Conservation (phyloP, 2,888 invertebrate genomes). For the Drosophila tanythrix region DNA sequence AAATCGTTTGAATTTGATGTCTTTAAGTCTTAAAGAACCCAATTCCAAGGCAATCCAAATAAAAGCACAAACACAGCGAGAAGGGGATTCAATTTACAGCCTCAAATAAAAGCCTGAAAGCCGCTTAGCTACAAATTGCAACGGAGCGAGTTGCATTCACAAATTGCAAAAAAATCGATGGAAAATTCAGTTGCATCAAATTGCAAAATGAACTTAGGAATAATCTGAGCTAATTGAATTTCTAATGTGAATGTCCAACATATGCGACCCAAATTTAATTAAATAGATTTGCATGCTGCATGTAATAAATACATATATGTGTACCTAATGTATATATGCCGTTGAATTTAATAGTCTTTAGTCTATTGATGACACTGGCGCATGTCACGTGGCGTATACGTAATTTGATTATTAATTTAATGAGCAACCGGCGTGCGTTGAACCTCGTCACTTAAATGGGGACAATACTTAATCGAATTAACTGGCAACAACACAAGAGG, state of each 20-base stretch:
- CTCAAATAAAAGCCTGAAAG: neutral
- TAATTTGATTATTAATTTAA: conserved; percentile 81
- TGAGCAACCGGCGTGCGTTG: conserved; percentile 48
- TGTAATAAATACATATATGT: conserved; percentile 24
- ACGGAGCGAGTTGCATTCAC: neutral
- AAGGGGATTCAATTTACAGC: neutral
- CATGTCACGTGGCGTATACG: conserved; percentile 74
- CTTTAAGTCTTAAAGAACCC: neutral
- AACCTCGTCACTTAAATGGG: conserved; percentile 65
- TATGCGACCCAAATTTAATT: conserved; percentile 62
- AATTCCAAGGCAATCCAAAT: neutral
- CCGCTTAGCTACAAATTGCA: neutral
- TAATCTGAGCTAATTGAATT: conserved; percentile 52
- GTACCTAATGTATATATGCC: conserved; percentile 6
- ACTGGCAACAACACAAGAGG: conserved; percentile 19
- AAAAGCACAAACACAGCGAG: neutral
- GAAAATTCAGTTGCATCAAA: conserved; percentile 8
- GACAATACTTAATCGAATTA: conserved; percentile 75
- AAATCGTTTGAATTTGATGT: too few species aligned
- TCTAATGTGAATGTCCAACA: conserved; percentile 33
- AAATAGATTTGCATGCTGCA: conserved; percentile 39
- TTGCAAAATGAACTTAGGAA: conserved; percentile 40
- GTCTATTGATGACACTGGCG: conserved; percentile 26
- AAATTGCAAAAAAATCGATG: conserved; percentile 14
- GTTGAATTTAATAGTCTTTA: conserved; percentile 42